Evolutionary conservation across 2,888 invertebrate genomes (phyloP), one percentile per base, ranked within the genome.

Genomic region (Pollenia amentaria): DNA sequence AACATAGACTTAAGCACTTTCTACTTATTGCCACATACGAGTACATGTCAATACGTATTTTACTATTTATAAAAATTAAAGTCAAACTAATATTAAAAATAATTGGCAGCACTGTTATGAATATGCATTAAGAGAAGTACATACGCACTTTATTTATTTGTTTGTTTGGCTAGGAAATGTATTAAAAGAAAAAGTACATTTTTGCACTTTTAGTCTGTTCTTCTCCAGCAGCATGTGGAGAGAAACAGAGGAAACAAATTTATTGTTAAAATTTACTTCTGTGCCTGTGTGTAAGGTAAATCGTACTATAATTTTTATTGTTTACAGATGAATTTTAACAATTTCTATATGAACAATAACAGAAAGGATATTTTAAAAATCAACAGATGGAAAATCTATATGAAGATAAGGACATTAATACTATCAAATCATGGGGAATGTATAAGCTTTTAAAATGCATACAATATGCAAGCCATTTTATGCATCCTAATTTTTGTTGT

Each of bases 201-300:
- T 21, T 48, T 8, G 4, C 3, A 51, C 40, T 12, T 51, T 55
- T 70, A 38, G 46, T 60, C 9, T 40, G 21, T 8, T 51, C 7
- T 12, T 29, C 64, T 1, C n/a, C 0, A 51, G 4, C 10, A 46
- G 1, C 11, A 42, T 51, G 11, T 42, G 21, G 14, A 21, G 14
- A 40, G 29, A 18, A 38, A 55, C 10, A 64, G 2, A 67, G 46
- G 55, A 67, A 42, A n/a, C 12, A 46, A 76, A 76, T 76, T 40
- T 64, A 40, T 18, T 38, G 40, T n/a, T 51, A 42, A 55, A 51
- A 38, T 55, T 44, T 29, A 7, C 29, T 29, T 42, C n/a, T 9
- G 51, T 73, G 55, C 44, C 14, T 81, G 53, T 55, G 18, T 57
- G 73, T 42, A 57, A 46, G 40, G 18, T 46, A 73, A 67, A 40